phyloP scores from a whole-genome alignment of 2,797 vertebrate species.

The Myotis planiceps region DNA sequence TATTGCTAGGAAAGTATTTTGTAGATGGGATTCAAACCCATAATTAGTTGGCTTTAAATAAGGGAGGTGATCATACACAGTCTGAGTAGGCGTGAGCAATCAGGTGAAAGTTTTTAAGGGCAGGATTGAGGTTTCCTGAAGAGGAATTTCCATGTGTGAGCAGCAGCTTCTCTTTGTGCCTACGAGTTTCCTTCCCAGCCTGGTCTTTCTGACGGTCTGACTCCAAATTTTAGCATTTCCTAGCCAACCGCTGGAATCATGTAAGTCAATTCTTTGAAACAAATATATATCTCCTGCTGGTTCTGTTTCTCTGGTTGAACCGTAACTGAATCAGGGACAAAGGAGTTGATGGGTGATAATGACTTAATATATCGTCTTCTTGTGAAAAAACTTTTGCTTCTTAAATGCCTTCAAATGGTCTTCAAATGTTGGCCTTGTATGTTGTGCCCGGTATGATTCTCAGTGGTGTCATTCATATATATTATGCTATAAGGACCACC shows the following conservation, averaged over 20 bases:
- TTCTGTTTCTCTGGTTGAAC: background rate
- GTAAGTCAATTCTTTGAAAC: background rate
- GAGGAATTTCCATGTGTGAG: background rate
- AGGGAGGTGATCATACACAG: background rate
- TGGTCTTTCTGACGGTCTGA: background rate
- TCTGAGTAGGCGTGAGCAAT: background rate
- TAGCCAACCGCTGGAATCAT: accelerated
- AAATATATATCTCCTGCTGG: background rate
- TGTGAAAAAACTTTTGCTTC: background rate
- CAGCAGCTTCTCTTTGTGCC: background rate
- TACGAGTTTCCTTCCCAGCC: background rate
- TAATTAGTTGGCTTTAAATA: background rate
- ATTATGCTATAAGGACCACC: background rate
- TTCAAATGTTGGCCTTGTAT: background rate
- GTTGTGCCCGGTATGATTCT: background rate
- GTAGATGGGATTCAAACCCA: background rate
- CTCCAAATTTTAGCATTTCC: background rate
- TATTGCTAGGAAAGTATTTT: background rate
- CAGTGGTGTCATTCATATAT: background rate
- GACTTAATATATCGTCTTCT: background rate
- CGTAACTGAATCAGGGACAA: background rate
- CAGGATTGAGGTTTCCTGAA: background rate
- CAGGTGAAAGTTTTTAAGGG: background rate
- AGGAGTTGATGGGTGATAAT: background rate
- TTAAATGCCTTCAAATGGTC: background rate